Evolutionary conservation across 2,113 vertebrate species (phyloP), one percentile per base, ranked within the genome.

Genomic region (Sylvietta virens): DNA sequence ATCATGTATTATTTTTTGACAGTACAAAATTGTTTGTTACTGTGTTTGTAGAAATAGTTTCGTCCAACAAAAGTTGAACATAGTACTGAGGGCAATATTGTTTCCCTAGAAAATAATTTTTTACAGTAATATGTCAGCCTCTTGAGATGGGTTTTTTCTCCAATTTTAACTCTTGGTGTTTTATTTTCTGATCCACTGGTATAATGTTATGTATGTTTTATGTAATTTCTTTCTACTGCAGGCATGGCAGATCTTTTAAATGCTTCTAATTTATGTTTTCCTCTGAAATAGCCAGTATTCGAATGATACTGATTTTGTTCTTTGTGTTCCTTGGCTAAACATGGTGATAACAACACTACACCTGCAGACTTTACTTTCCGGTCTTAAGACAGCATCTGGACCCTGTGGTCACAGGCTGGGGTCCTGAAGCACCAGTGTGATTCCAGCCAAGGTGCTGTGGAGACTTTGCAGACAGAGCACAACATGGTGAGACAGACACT

Each of bases 381-480:
- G 1, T 28, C 31, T 53, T 44, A 11, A 0, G 6, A 14, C 7
- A 54, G 18, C 2, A 3, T 15, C 35, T 50, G 71, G 48, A 48
- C 40, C 73, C 3, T 0, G 0, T 24, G 37, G 27, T 33, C 42
- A 21, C 5, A 12, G 45, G 23, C 26, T 24, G 22, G 4, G 28
- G 30, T 79, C 33, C 14, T 0, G 1, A 0, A 1, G 27, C 0
- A 0, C 51, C 27, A 18, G 12, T 10, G 13, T 0, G 0, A 12
- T 74, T 64, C 65, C 77, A 81, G 3, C 50, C 35, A 39, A 33
- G 35, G 45, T 2, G 1, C 61, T 8, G 6, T 28, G 60, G 28
- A 45, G 37, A 28, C 31, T 60, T 73, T 39, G 31, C 47, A 64
- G 30, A 4, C 35, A 30, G n/a, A 74, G 35, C 35, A 22, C 13